Base-by-base conservation (phyloP, 2,888 invertebrate genomes). In the Aethes cnicana region DNA sequence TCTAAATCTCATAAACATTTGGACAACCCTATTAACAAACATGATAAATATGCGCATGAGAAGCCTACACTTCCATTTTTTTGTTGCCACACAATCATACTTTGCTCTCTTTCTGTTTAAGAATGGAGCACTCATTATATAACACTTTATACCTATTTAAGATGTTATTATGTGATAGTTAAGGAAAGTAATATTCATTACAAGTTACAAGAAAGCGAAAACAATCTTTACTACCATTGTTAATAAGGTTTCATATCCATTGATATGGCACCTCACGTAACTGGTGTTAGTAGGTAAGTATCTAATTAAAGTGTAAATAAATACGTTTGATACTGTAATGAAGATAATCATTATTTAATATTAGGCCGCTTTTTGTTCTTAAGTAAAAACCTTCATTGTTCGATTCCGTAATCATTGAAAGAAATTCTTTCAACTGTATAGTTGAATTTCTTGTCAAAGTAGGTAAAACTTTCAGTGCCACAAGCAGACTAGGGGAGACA, bases 91-190 rank as follows among this genome's bases (percentile, higher is more conserved):
- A 25, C 37, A 25, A 25, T 39, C 14, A 23, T n/a, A 25, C 9
- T n/a, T 37, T 21, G 36, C 21, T 21, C 37, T 39, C 37, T 25
- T 39, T 39, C 37, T 9, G 2, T 16, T 16, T 9, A 8, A 36
- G 21, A 36, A 16, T 25, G 12, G n/a, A 8, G 16, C 16, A 16
- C n/a, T 11, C 2, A n/a, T 37, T 39, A 39, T 16, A 16, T 25
- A 39, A 25, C 32, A 16, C 33, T 18, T 39, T n/a, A 39, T 39
- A 39, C 23, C 25, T 39, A 39, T 39, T 39, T 12, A 25, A 39
- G 37, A 39, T 39, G 37, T 9, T 39, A 25, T 37, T 37, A 14
- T 37, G 14, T 11, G 23, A 39, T 39, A 39, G 9, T 25, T 25
- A 25, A 39, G 16, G 37, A 39, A 39, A 39, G 37, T 39, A 39